Percentiles rank a stretch among this genome's conserved stretches.
Evolutionary conservation across 1,140 invertebrate species (phyloP).

Genomic region (Eumaeus atala): DNA sequence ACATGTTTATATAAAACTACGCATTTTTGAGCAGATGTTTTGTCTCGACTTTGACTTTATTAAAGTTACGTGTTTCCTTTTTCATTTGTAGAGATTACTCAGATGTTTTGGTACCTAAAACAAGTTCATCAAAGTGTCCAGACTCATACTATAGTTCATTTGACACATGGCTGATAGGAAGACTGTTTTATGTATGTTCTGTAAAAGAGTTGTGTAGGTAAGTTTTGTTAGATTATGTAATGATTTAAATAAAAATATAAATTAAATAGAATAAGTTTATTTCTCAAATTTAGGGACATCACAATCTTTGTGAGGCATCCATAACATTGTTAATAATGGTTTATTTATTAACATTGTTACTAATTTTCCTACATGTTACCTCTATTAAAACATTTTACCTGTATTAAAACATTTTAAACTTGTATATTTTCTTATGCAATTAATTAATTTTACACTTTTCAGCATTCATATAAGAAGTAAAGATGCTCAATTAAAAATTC

Average conservation of each 20-base stretch:
- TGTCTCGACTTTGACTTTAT: neutral
- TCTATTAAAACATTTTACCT: neutral
- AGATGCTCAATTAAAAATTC: conserved; percentile 72
- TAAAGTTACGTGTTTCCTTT: neutral
- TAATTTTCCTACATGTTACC: neutral
- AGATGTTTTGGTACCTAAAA: conserved; percentile 68
- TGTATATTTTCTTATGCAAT: conserved; percentile 8
- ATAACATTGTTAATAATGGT: no score
- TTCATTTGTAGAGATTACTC: conserved; percentile 62
- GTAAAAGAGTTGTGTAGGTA: conserved; percentile 68
- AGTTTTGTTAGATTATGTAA: conserved; percentile 12
- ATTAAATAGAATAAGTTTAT: no score
- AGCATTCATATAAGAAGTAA: conserved; percentile 70
- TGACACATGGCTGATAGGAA: conserved; percentile 75
- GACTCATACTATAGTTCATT: conserved; percentile 72
- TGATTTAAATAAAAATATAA: no score
- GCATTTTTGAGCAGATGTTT: no score
- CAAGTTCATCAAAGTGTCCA: conserved; percentile 52
- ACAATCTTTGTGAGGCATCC: no score
- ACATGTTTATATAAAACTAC: no score
- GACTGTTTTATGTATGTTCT: conserved; percentile 75
- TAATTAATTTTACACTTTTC: conserved; percentile 29
- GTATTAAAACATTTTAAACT: neutral
- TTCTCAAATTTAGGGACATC: no score
- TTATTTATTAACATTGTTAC: no score